Conservation (phyloP, 1,140 invertebrate species). For the Drosophila watanabei region DNA sequence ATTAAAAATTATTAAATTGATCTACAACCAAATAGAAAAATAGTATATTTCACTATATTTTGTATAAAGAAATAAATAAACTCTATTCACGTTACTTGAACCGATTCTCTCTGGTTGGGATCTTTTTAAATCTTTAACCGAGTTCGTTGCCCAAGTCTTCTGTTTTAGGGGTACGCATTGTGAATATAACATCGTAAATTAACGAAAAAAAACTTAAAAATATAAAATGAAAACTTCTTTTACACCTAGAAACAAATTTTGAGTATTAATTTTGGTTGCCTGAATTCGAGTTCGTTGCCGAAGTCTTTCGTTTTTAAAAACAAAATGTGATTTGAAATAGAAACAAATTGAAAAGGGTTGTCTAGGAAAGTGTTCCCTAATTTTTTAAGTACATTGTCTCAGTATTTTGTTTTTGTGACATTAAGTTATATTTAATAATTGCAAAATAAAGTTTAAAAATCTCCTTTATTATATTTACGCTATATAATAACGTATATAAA, state of each 20-base stretch:
- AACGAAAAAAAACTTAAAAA: neutral
- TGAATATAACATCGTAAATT: no score
- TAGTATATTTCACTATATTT: neutral
- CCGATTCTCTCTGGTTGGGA: neutral
- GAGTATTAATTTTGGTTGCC: neutral
- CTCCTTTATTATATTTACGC: no score
- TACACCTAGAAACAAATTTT: neutral
- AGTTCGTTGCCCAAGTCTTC: slow-evolving; percentile 63
- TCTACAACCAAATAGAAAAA: neutral
- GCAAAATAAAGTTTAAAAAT: neutral
- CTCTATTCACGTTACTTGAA: neutral
- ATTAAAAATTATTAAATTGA: neutral
- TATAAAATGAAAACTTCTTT: no score
- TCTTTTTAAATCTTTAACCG: neutral
- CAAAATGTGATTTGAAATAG: neutral
- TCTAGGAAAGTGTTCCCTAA: neutral
- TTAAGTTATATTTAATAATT: neutral
- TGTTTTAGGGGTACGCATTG: slow-evolving; percentile 4
- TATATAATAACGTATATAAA: no score
- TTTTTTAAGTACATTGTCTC: slow-evolving; percentile 53
- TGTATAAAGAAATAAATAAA: neutral
- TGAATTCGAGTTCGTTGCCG: slow-evolving; percentile 37
- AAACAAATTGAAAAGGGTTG: neutral
- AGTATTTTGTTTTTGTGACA: slow-evolving; percentile 53
- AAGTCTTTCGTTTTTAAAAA: slow-evolving; percentile 20